These are phyloP conservation scores for Scortum barcoo DNA, from an alignment of 2,113 vertebrate species.

Conservation along the genomic window DNA sequence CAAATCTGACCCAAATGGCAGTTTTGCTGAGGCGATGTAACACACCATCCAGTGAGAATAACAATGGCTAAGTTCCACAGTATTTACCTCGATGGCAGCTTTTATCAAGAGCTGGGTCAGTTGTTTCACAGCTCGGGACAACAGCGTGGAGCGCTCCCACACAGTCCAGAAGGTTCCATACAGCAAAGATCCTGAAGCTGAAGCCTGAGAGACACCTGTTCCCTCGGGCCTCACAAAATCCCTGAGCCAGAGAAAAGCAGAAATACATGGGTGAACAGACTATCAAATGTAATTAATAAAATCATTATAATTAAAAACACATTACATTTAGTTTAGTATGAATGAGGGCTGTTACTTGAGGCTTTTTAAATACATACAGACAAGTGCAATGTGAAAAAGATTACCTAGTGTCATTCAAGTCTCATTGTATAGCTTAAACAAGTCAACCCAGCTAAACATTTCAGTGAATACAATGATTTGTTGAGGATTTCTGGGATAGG, in stretches of 20 bases:
- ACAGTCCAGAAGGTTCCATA: slow-evolving; percentile 89
- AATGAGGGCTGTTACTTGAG: neutral
- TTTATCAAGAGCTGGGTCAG: slow-evolving; percentile 74
- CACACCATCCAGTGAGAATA: neutral
- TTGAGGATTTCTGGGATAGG: neutral
- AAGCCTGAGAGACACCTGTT: slow-evolving; percentile 70
- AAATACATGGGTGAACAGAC: slow-evolving; percentile 40
- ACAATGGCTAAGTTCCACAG: neutral
- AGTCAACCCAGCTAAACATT: neutral
- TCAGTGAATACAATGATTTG: neutral
- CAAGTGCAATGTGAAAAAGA: neutral
- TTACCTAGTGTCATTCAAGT: neutral
- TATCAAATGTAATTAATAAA: neutral
- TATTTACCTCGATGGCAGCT: slow-evolving; percentile 86
- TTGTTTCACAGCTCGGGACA: slow-evolving; percentile 85
- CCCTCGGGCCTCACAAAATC: slow-evolving; percentile 63
- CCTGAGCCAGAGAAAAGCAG: slow-evolving; percentile 53
- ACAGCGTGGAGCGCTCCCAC: slow-evolving; percentile 86
- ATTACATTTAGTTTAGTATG: neutral
- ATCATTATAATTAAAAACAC: neutral
- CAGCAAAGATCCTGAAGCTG: slow-evolving; percentile 79
- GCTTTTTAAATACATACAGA: neutral
- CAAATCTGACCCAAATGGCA: neutral
- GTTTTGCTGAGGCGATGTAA: neutral
- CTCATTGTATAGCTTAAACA: neutral